Base-by-base conservation (phyloP, 2,888 invertebrate species). In the Eristalis intricaria region DNA sequence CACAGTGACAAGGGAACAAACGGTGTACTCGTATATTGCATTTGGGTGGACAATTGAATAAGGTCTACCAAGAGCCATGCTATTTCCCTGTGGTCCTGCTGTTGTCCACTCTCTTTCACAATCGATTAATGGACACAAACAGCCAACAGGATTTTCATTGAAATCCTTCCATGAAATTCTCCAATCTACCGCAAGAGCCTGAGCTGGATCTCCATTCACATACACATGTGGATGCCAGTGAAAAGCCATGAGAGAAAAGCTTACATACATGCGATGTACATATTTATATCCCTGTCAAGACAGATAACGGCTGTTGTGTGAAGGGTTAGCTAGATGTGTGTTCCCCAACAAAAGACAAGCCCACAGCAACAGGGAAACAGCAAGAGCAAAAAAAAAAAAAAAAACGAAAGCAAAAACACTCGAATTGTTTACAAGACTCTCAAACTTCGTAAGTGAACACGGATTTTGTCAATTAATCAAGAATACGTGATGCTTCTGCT, bases 1-100 rank as follows among this genome's bases (percentile, higher is more conserved):
- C 26, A 19, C 40, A 10, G 22, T 61, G 75, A 70, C 79, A 70
- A 64, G 56, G 68, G 35, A 13, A 76, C 63, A 76, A 71, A 19
- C 61, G 23, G 61, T 80, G 32, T 75, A 23, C 15, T 80, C 70
- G 50, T n/a, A n/a, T 50, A 84, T 80, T 80, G 80, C 80, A 71
- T 80, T 70, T 61, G 19, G 40, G 70, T 32, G 50, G 61, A 76
- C 71, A 84, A 84, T 78, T 80, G 84, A 71, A 76, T 80, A 80
- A 84, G 71, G 84, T 65, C 69, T 65, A 69, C 70, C 50, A 38
- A 79, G 70, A 75, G 38, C 84, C 70, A 64, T 43, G 56, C 43
- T 32, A 19, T 19, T n/a, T 65, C 38, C 22, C 64, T 65, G 64
- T 63, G 38, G 38, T 64, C 64, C 64, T 78, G 64, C 29, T 40